Base-by-base conservation (phyloP, 2,888 invertebrate genomes). In the Lycocerus yunnanus region DNA sequence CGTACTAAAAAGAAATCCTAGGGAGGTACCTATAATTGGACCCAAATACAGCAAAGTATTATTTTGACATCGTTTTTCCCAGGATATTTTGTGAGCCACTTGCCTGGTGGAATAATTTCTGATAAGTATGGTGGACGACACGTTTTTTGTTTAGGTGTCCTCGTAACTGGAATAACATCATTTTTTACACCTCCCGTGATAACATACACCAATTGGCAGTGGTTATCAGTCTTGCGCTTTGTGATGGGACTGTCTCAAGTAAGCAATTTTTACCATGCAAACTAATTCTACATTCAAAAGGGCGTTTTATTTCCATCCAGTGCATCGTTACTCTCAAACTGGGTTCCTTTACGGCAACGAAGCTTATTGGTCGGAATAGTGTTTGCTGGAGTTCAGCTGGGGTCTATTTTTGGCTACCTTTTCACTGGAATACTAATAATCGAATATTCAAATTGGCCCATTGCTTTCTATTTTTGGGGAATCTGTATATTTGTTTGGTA, bases 1-100 rank as follows among this genome's bases (percentile, higher is more conserved):
- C 5, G n/a, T 43, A n/a, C 43, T 43, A 43, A 43, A 43, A 6
- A 43, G 5, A 43, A n/a, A 43, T 14, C 24, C 15, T 14, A 69
- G 69, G 69, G 69, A 16, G 69, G 69, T 15, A 13, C 6, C 1
- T 84, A 89, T 18, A 66, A 68, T 8, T 72, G 67, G 72, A 27
- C 16, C 10, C 61, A 68, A 58, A 24, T 24, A n/a, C 27, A 68
- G 13, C 72, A 72, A 20, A 65, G 70, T 43, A 15, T 70, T 15
- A 13, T 75, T 11, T 21, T 75, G 60, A 14, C 21, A 8, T 68
- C 73, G 1, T 73, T 75, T 61, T 69, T 67, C 21, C 27, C 27
- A 1, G 75, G 75, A 58, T 70, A 75, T 63, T 21, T 70, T 13
- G 11, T 73, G 11, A 69, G 58, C 2, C 70, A 73, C 65, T 13